Conservation (phyloP, 2,113 vertebrate genomes). For the Oceanites oceanicus region DNA sequence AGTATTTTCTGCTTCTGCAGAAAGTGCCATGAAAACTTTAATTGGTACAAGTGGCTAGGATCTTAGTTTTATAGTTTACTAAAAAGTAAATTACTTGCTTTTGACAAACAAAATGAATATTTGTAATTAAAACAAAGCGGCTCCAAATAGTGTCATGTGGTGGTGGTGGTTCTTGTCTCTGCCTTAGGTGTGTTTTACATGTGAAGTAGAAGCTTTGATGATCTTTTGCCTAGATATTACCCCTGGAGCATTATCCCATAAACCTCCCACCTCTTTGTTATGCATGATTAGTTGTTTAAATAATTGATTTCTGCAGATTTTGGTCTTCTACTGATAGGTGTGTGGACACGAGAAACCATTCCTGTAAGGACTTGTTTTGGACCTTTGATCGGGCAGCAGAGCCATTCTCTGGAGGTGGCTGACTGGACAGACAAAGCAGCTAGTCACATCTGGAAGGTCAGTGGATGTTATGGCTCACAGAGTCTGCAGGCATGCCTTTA, state of each 20-base stretch:
- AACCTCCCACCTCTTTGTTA: not conserved
- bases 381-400: conserved; percentile 93
- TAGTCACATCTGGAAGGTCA: conserved; percentile 95
- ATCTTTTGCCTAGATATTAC: conserved; percentile 30
- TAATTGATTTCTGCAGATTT: conserved; percentile 35
- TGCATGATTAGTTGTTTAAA: not conserved
- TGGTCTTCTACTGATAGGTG: conserved; percentile 76
- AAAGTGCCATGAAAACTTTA: conserved; percentile 38
- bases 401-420: conserved; percentile 89
- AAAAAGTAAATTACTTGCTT: conserved; percentile 49
- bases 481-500: not conserved
- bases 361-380: conserved; percentile 94
- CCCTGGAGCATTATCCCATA: not conserved
- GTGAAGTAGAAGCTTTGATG: conserved; percentile 58
- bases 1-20: conserved; percentile 67
- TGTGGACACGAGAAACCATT: conserved; percentile 90
- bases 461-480: not conserved
- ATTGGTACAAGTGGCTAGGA: conserved; percentile 35
- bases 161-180: conserved; percentile 60
- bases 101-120: conserved; percentile 9
- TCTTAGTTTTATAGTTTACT: conserved; percentile 40
- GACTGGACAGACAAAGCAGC: conserved; percentile 93
- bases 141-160: conserved; percentile 32
- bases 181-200: conserved; percentile 42
- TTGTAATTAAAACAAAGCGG: conserved; percentile 14